Evolutionary conservation across 2,113 vertebrate species (phyloP).

Genomic region (Thymallus thymallus): DNA sequence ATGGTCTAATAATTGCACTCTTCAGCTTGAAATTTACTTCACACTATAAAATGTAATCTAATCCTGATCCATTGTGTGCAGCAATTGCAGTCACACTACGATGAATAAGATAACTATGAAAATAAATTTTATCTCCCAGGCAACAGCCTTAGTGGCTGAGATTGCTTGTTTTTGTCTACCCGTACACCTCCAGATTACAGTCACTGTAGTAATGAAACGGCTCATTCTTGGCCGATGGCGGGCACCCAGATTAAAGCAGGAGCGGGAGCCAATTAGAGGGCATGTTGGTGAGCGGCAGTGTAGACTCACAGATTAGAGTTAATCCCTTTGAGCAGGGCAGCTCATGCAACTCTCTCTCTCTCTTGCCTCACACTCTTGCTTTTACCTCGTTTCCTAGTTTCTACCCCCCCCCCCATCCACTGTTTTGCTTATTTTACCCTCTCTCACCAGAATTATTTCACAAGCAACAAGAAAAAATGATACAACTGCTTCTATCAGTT

Average conservation of each 20-base stretch:
- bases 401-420: slow-evolving; percentile 10
- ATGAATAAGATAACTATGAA: too few relatives aligned
- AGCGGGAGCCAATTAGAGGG: slow-evolving; percentile 50
- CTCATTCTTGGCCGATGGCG: slow-evolving; percentile 18
- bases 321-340: slow-evolving; percentile 57
- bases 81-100: too few relatives aligned
- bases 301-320: slow-evolving; percentile 60
- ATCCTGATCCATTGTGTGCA: too few relatives aligned
- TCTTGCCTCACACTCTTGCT: neutral
- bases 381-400: neutral
- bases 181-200: neutral
- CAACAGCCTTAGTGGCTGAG: neutral
- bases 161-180: slow-evolving; percentile 21
- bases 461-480: too few relatives aligned
- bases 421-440: neutral
- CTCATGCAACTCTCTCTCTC: slow-evolving; percentile 28
- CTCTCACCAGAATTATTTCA: neutral
- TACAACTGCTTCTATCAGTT: too few relatives aligned
- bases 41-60: too few relatives aligned
- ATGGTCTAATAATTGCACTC: too few relatives aligned
- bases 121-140: neutral
- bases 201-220: slow-evolving; percentile 21
- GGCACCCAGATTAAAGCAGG: slow-evolving; percentile 52
- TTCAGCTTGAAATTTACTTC: too few relatives aligned
- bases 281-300: slow-evolving; percentile 30